Conservation (phyloP, 2,888 invertebrate genomes). For the Amphipoea oculea region DNA sequence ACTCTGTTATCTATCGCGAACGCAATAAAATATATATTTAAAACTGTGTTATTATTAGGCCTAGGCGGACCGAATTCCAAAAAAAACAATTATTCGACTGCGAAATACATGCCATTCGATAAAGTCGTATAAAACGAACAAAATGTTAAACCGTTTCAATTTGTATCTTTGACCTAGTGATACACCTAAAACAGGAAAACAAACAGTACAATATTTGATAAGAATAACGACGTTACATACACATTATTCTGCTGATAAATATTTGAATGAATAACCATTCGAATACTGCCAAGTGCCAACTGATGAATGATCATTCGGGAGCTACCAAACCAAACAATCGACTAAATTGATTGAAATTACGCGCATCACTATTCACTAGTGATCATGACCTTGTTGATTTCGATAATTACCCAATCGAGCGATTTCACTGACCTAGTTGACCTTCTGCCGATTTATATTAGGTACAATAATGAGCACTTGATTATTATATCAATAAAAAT, state of each 20-base stretch:
- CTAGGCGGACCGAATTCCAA: neutral
- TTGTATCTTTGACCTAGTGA: constrained; percentile 27
- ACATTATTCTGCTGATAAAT: constrained; percentile 7
- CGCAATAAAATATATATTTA: neutral
- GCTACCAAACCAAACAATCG: neutral
- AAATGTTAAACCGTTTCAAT: neutral
- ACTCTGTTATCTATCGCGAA: constrained; percentile 1
- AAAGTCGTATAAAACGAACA: neutral
- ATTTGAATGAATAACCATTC: constrained; percentile 24
- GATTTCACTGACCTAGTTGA: constrained; percentile 19
- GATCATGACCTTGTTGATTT: constrained; percentile 42
- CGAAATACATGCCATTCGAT: neutral
- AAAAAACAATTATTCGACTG: neutral
- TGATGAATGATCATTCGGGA: constrained; percentile 6
- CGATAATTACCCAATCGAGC: constrained; percentile 33
- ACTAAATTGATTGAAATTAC: constrained; percentile 14
- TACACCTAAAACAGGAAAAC: constrained; percentile 35
- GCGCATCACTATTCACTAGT: constrained; percentile 23
- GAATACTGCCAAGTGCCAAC: neutral
- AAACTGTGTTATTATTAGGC: neutral
- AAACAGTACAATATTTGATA: constrained; percentile 32
- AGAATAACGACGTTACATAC: constrained; percentile 17
- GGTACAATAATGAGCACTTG: constrained; percentile 4
- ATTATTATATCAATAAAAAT: constrained; percentile 37
- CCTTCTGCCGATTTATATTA: constrained; percentile 24